Evolutionary conservation across 2,113 vertebrate species (phyloP), one percentile per base, ranked within the genome.

Genomic region (Tenebrosternarchus preto): DNA sequence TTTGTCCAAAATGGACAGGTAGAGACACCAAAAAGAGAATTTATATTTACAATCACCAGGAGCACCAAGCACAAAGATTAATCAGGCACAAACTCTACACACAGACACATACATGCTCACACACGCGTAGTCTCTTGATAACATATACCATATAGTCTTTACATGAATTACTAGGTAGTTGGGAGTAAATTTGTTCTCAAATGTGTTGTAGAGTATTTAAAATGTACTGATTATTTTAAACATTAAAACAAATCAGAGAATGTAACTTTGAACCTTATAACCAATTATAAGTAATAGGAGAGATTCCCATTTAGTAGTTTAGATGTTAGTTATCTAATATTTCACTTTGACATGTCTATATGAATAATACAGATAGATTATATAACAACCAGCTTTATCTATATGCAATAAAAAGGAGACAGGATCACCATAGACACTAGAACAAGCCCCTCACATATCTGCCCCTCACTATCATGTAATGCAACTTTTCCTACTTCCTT

Each of bases 361-460:
- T 86, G 81, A 73, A 61, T 53, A 67, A 63, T 46, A 73, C 69
- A 78, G 66, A 88, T 63, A 66, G 24, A 60, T n/a, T 56, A 73
- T 72, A 82, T 80, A 84, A 86, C n/a, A 86, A 88, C 92, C 90
- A 92, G 88, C 89, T 90, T n/a, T 88, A 91, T 84, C 84, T 85
- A 89, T 91, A 92, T 93, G 91, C 92, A 93, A 93, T 91, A 92
- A 91, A 78, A 84, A 86, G 70, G 74, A 84, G 85, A 85, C 83
- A 39, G 5, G 43, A 15, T 73, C 85, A 57, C 81, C 12, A 73
- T 11, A 75, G 75, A 83, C 27, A 85, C 66, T 15, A 76, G 80
- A 60, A 80, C 8, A 24, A 55, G 22, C 22, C 50, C 19, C 25
- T 66, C 60, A 19, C 22, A 43, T 70, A 22, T 66, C 39, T 50